Evolutionary conservation across 2,113 vertebrate species (phyloP), one percentile per base, ranked within the genome.

Genomic region (Corythaeola cristata): DNA sequence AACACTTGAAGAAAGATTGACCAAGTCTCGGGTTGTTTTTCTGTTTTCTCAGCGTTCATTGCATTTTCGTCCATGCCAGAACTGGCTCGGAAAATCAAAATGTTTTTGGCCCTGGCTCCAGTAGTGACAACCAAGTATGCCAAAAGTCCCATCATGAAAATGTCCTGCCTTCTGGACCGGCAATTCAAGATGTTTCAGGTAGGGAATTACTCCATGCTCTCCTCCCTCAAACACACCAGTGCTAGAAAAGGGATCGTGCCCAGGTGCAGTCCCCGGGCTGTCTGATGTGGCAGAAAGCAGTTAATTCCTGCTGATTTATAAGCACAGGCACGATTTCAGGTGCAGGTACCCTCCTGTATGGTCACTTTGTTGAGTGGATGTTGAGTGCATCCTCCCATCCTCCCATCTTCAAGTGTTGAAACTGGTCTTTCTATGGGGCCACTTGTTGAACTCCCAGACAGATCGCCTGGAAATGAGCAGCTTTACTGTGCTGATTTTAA

Each of bases 11-110:
- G 58, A 66, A 69, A 58, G 59, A 27, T 4, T 4, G 5, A 32
- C 30, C 68, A 33, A 59, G 14, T 15, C 59, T 92, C 27, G 76
- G 24, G 21, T 45, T 72, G 44, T 67, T 90, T 77, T 84, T 59
- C 71, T 95, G 53, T 94, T 84, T 95, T 73, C 59, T 56, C 96
- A 99, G 99, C 97, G 1, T 99, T 99, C 96, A 98, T 99, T 88
- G 99, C 99, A 0, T 99, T 99, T 96, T 99, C 99, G 35, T 98
- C 97, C 44, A 98, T 99, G 97, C 99, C 99, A 3, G 98, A 98
- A 47, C 96, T 99, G 91, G 99, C 99, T 89, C 98, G 97, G 93
- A 99, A 99, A 98, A 98, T 99, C 96, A 98, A 98, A 93, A 95
- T 99, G 95, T 99, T 99, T 95, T 97, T 99, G 33, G 99, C 98